These are phyloP conservation scores for Ciconia maguari DNA, from an alignment of 2,113 vertebrate genomes.

Conservation along the genomic window DNA sequence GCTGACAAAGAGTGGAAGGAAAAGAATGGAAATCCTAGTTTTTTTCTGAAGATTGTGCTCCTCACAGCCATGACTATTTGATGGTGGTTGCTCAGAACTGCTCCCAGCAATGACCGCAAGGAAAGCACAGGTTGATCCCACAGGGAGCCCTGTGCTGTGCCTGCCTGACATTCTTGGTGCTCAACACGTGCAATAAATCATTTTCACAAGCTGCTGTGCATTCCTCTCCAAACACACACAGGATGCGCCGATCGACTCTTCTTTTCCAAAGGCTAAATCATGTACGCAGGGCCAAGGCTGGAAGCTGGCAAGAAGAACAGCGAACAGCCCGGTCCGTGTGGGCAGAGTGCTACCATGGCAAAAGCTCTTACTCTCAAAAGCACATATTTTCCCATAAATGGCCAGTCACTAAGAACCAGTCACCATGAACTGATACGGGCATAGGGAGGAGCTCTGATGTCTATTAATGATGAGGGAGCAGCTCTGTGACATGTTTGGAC, in stretches of 20 bases:
- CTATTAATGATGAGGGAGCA: not conserved
- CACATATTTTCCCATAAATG: constrained; percentile 67
- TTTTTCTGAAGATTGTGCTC: not conserved
- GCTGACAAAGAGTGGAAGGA: not conserved
- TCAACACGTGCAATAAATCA: not conserved
- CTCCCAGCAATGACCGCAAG: not conserved
- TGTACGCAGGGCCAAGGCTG: not conserved
- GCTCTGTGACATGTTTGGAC: not conserved
- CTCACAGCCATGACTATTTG: not conserved
- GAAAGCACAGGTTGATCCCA: not conserved
- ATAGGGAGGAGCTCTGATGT: not conserved
- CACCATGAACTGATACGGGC: not conserved
- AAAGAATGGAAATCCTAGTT: not conserved
- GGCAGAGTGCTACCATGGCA: not conserved
- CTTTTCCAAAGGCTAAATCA: not conserved
- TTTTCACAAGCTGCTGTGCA: not conserved
- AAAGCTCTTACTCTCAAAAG: not conserved
- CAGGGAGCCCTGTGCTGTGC: not conserved
- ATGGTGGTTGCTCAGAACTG: not conserved
- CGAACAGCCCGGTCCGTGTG: not conserved
- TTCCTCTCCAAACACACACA: not conserved
- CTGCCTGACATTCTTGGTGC: not conserved
- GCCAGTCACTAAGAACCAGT: not conserved
- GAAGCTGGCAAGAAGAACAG: not conserved
- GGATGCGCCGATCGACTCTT: not conserved